These are phyloP conservation scores for Rhopalosiphum padi DNA, from an alignment of 1,140 invertebrate species.

Conservation along the genomic window DNA sequence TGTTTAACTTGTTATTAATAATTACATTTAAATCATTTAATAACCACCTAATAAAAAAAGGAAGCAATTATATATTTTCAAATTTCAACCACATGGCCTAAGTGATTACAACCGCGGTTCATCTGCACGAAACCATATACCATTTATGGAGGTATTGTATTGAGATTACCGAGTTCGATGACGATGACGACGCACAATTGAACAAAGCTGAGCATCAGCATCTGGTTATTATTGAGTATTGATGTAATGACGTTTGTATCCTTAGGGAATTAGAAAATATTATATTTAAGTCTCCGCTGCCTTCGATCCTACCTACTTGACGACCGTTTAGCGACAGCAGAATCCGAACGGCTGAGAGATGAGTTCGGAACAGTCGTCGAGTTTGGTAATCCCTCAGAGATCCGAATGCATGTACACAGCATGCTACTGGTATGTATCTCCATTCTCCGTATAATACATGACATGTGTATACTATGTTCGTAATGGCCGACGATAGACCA, in stretches of 20 bases:
- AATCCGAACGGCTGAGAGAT: not conserved
- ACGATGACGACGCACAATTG: not conserved
- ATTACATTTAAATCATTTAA: not conserved
- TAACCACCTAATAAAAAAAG: not conserved
- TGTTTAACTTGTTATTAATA: too few relatives aligned
- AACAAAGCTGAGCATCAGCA: too few relatives aligned
- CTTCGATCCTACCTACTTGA: not conserved
- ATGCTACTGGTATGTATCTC: constrained; percentile 49
- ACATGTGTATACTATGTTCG: not conserved
- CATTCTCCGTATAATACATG: not conserved
- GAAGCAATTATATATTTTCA: not conserved
- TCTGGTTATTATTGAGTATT: too few relatives aligned
- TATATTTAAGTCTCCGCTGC: not conserved
- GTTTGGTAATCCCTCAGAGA: constrained; percentile 5
- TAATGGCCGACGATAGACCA: not conserved
- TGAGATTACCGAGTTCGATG: not conserved
- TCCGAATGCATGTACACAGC: constrained; percentile 46
- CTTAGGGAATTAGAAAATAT: not conserved
- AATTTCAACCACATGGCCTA: not conserved
- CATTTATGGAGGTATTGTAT: not conserved
- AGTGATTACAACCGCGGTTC: not conserved
- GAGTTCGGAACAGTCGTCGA: not conserved
- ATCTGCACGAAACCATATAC: not conserved
- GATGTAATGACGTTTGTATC: not conserved
- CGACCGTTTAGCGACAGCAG: not conserved